phyloP scores from a whole-genome alignment of 2,797 vertebrate species.

The Malurus leucopterus region DNA sequence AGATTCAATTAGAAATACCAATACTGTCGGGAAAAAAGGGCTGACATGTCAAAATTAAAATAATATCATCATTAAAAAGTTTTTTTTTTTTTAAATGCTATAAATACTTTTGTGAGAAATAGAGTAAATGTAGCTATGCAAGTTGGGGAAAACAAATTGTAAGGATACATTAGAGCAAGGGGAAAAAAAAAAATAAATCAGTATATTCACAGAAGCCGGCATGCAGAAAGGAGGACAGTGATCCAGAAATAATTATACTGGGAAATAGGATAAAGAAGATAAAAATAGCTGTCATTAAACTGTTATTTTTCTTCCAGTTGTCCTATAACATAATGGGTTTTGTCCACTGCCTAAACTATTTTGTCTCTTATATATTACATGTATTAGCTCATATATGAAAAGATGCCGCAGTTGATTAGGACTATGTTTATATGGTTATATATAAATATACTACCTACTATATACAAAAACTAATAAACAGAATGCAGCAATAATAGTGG shows the following conservation, averaged over 20 bases:
- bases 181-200: background rate
- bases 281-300: conserved; percentile 56
- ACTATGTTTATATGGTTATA: background rate
- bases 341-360: background rate
- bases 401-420: background rate
- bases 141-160: background rate
- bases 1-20: background rate
- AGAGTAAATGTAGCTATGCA: background rate
- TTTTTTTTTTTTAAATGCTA: background rate
- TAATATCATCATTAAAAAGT: background rate
- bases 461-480: background rate
- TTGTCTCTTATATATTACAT: background rate
- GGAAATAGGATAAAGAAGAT: conserved; percentile 56
- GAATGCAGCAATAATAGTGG: background rate
- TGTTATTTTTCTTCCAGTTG: conserved; percentile 36
- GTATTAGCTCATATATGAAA: background rate
- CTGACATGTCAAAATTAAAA: background rate
- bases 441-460: background rate
- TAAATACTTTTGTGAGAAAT: background rate
- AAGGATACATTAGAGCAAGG: background rate
- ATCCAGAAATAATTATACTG: conserved; percentile 58
- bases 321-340: background rate
- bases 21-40: background rate
- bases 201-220: conserved; percentile 5
- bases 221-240: conserved; percentile 48